Conservation (phyloP, 2,113 vertebrate genomes). For the Arizona elegans region DNA sequence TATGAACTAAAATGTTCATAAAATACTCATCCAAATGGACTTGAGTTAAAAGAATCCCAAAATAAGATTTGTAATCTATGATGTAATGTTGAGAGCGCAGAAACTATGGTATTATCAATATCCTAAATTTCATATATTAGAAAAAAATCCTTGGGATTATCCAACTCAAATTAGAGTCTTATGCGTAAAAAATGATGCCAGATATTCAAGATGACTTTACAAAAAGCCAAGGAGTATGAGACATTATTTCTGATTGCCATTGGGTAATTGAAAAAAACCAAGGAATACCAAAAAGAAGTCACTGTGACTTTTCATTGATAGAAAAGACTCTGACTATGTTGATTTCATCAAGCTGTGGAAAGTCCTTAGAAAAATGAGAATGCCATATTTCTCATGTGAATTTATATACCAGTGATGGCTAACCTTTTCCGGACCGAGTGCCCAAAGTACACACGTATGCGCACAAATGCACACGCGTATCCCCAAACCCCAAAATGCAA, state of each 20-base stretch:
- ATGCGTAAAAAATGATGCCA: not conserved
- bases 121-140: not conserved
- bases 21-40: not conserved
- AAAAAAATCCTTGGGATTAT: not conserved
- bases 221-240: not conserved
- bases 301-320: not conserved
- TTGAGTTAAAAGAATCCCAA: not conserved
- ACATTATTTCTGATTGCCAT: not conserved
- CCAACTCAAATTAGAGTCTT: not conserved
- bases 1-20: not conserved
- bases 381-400: not conserved
- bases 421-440: too few species aligned
- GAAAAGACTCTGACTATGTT: not conserved
- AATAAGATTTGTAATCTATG: not conserved
- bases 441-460: too few species aligned
- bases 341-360: not conserved
- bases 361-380: not conserved
- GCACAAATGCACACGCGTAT: too few species aligned
- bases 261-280: not conserved
- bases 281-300: not conserved
- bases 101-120: not conserved
- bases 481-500: too few species aligned
- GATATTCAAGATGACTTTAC: not conserved
- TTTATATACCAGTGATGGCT: not conserved
- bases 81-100: not conserved